Conservation (phyloP, 1,140 invertebrate genomes). For the Drosophila lacteicornis region DNA sequence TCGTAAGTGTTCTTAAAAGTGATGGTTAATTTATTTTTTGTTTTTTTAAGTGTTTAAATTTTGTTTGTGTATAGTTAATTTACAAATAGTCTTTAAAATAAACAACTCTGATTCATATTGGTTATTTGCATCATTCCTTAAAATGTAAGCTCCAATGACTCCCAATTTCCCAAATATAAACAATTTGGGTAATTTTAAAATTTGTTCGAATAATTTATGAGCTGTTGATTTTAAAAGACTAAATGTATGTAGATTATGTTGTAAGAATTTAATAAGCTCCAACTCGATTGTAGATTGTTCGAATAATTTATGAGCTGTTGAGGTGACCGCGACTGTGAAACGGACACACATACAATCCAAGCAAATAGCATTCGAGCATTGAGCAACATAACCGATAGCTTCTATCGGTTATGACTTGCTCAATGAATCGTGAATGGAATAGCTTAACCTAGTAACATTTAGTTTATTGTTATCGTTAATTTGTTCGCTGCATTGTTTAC, state of each 20-base stretch:
- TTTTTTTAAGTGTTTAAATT: too few relatives aligned
- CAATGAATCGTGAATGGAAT: constrained; percentile 34
- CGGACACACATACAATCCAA: not conserved
- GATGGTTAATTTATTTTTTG: too few relatives aligned
- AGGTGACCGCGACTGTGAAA: constrained; percentile 7
- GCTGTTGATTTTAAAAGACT: too few relatives aligned
- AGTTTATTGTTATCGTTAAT: constrained; percentile 20
- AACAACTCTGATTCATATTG: too few relatives aligned
- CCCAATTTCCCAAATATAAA: not conserved
- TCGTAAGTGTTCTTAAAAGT: too few relatives aligned
- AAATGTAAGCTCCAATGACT: too few relatives aligned
- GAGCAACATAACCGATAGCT: constrained; percentile 45
- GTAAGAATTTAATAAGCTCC: too few relatives aligned
- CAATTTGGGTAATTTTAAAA: not conserved
- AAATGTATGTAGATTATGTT: too few relatives aligned
- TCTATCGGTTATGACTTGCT: constrained; percentile 44
- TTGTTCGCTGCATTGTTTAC: constrained; percentile 38
- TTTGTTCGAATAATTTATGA: not conserved
- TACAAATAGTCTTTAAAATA: too few relatives aligned
- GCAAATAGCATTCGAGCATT: constrained; percentile 21
- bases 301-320: constrained; percentile 8
- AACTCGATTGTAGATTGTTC: too few relatives aligned
- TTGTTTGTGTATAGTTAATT: too few relatives aligned
- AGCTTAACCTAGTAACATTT: constrained; percentile 47
- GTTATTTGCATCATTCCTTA: too few relatives aligned